Evolutionary conservation across 2,888 invertebrate genomes (phyloP).

Genomic region (Sarcophaga rosellei): DNA sequence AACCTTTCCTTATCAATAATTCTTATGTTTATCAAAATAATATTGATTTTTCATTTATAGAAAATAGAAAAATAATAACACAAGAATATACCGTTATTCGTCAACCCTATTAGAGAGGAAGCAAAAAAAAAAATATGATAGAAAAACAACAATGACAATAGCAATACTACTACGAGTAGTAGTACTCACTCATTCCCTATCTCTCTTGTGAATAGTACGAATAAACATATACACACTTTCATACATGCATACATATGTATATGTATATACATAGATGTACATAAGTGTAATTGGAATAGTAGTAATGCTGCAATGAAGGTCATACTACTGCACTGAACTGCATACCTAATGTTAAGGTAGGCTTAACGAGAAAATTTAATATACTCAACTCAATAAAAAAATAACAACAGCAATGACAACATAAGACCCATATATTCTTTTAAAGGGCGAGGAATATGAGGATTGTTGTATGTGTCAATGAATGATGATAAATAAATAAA

Average conservation of each 20-base stretch:
- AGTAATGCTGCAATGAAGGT: slow-evolving; percentile 76
- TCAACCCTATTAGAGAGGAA: neutral
- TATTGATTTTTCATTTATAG: neutral
- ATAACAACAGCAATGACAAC: slow-evolving; percentile 7
- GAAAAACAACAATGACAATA: neutral
- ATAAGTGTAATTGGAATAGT: neutral
- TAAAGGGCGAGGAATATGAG: neutral
- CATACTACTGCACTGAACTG: slow-evolving; percentile 67
- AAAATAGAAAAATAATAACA: neutral
- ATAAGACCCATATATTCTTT: neutral
- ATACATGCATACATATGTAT: neutral
- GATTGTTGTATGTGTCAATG: neutral
- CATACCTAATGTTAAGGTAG: slow-evolving; percentile 65
- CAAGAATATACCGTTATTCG: neutral
- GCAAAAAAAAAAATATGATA: neutral
- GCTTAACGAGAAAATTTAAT: slow-evolving; percentile 55
- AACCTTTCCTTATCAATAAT: neutral
- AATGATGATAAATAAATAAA: slow-evolving; percentile 27
- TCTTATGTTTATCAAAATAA: neutral
- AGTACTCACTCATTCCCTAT: neutral
- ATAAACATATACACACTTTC: neutral
- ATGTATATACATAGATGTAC: neutral
- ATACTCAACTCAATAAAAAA: slow-evolving; percentile 33
- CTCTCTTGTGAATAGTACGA: neutral
- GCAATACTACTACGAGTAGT: neutral